Base-by-base conservation (phyloP, 2,113 vertebrate genomes). In the Oreocharis arfaki region DNA sequence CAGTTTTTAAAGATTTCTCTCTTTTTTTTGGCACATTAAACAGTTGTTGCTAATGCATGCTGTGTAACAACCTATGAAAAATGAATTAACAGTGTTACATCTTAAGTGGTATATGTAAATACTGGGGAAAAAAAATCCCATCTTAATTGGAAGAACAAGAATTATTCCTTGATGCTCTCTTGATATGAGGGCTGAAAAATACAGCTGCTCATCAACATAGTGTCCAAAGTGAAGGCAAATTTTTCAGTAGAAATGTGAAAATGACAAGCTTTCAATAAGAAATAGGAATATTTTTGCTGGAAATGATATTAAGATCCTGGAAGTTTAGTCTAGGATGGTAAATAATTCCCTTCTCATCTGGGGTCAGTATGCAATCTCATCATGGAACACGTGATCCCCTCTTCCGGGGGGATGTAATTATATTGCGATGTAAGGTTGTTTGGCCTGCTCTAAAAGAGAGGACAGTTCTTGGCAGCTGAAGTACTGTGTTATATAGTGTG, bases 351-450 rank as follows among this genome's bases (percentile, higher is more conserved):
- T 74, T 63, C 27, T 70, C 26, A 5, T 13, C 18, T 74, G 41
- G 20, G 24, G 3, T 52, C 57, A 30, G 39, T 33, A 9, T 17
- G 15, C 49, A 18, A 1, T 46, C 39, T 63, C 28, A 3, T 65
- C 4, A 0, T 55, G 47, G 27, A 28, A 23, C 21, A 39, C 1
- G 1, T 7, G 17, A 21, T 47, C 20, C 7, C 20, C 30, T 42
- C 18, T 7, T 7, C 27, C 50, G n/a, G n/a, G 33, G 47, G 12
- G 16, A 7, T 35, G 30, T 18, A 33, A 16, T 47, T 28, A 19
- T 0, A 0, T 16, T 52, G 32, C 9, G 11, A 4, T 23, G 30
- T 22, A 11, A 84, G 55, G 7, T 57, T 7, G 1, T 14, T 23
- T 53, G 56, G 2, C 27, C 35, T 60, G 30, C 30, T 33, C 5